Base-by-base conservation (phyloP, 2,113 vertebrate genomes). In the Syrmaticus mikado region DNA sequence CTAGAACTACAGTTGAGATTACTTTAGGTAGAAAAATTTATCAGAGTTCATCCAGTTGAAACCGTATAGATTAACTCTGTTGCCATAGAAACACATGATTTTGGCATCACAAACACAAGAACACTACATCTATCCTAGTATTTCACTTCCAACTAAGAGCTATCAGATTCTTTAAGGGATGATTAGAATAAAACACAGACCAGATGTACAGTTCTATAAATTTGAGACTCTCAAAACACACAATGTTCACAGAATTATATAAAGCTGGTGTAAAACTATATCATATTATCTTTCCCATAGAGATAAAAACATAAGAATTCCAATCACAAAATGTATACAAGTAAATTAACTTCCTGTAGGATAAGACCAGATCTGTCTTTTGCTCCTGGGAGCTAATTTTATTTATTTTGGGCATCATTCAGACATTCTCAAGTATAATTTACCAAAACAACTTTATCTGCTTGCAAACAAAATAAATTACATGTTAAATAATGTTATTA, bases 1-100 rank as follows among this genome's bases (percentile, higher is more conserved):
- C 55, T 74, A 67, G 86, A 74, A 65, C 83, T 93, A 89, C 68
- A 93, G 52, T 2, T 64, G 75, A 92, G 76, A 82, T 91, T 93
- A 92, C 73, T 90, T 87, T 58, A 57, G 60, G 82, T 92, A 87
- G 78, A 11, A 89, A 96, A 96, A 95, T 92, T 67, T 95, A 92
- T 79, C 62, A 86, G 62, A 88, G 62, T 78, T 96, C 74, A 92
- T 95, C 73, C 92, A 85, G 81, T 52, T 72, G 92, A 93, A 94
- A 85, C 78, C 87, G 67, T 85, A 87, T 68, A 91, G 85, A 84
- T 91, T 82, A 96, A 62, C 62, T 70, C 43, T 67, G 92, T 94
- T 94, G 61, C 78, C 89, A 82, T 92, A 66, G 82, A 93, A 95
- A 86, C 91, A 60, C 32, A 66, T 11, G 38, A 79, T 82, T 93